A percentile compares a stretch with the other conserved stretches of the same genome.
These are phyloP conservation scores for Elysia crispata DNA, from an alignment of 2,888 invertebrate species.

Conservation along the genomic window DNA sequence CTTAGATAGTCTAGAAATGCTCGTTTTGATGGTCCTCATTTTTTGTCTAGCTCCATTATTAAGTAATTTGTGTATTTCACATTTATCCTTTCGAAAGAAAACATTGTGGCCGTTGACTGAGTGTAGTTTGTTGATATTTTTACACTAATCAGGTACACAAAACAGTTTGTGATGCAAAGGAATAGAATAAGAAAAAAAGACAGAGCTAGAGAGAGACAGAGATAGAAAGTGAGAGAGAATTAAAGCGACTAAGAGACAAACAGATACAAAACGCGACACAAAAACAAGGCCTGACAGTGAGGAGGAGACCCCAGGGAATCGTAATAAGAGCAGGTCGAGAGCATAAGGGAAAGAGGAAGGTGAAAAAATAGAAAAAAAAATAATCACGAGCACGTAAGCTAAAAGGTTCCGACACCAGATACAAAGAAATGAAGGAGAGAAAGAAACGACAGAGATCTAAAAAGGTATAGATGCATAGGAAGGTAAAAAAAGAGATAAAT, in stretches of 20 bases:
- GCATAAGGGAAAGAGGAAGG: slow-evolving; percentile 5
- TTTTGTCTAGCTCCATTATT: too few species aligned
- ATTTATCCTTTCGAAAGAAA: too few species aligned
- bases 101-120: too few species aligned
- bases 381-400: neutral
- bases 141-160: too few species aligned
- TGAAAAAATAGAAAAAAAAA: neutral
- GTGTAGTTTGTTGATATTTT: too few species aligned
- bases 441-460: neutral
- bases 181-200: neutral
- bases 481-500: neutral
- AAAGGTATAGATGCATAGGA: neutral
- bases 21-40: too few species aligned
- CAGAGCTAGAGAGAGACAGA: neutral
- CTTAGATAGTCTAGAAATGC: too few species aligned
- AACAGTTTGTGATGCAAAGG: too few species aligned
- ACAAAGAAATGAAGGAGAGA: neutral
- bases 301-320: neutral
- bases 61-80: too few species aligned
- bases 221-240: neutral
- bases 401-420: neutral
- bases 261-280: slow-evolving; percentile 6
- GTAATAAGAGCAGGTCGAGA: slow-evolving; percentile 13
- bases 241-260: neutral
- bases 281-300: slow-evolving; percentile 2